Conservation (phyloP, 1,140 invertebrate genomes). For the Brachionus koreanus region DNA sequence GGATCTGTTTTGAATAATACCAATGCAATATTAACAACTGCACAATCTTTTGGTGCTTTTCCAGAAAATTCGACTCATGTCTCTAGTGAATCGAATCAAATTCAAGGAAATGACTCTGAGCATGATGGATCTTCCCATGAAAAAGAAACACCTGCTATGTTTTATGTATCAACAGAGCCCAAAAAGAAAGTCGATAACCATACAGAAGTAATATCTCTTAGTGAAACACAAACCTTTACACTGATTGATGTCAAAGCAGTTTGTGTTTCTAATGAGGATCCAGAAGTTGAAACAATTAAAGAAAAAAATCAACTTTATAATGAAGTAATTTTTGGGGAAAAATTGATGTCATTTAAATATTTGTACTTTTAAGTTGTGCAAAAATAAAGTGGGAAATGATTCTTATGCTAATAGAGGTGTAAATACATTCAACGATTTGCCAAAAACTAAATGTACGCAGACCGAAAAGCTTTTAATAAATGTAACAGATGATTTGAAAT, state of each 20-base stretch:
- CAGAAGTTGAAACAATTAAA: slow-evolving; percentile 50
- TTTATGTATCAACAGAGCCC: background rate
- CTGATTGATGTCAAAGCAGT: slow-evolving; percentile 54
- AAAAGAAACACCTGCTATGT: slow-evolving; percentile 1
- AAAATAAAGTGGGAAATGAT: slow-evolving; percentile 55
- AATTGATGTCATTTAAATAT: too few relatives aligned
- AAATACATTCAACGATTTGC: slow-evolving; percentile 58
- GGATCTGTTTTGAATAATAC: slow-evolving; percentile 32
- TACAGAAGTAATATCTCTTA: slow-evolving; percentile 51
- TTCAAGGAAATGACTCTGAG: background rate
- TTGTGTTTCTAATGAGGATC: slow-evolving; percentile 51
- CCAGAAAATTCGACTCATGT: slow-evolving; percentile 36
- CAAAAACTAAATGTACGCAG: slow-evolving; percentile 54
- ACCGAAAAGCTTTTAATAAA: slow-evolving; percentile 51
- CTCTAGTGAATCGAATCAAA: slow-evolving; percentile 32
- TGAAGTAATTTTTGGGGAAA: slow-evolving; percentile 48
- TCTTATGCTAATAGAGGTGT: slow-evolving; percentile 55
- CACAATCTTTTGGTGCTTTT: slow-evolving; percentile 35
- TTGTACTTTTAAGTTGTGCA: too few relatives aligned
- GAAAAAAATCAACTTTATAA: slow-evolving; percentile 52
- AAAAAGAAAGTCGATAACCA: slow-evolving; percentile 45
- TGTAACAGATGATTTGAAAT: slow-evolving; percentile 48
- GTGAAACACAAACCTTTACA: slow-evolving; percentile 56
- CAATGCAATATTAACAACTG: slow-evolving; percentile 30
- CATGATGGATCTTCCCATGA: background rate